Base-by-base conservation (phyloP, 1,140 invertebrate genomes). In the Caerostris extrusa region DNA sequence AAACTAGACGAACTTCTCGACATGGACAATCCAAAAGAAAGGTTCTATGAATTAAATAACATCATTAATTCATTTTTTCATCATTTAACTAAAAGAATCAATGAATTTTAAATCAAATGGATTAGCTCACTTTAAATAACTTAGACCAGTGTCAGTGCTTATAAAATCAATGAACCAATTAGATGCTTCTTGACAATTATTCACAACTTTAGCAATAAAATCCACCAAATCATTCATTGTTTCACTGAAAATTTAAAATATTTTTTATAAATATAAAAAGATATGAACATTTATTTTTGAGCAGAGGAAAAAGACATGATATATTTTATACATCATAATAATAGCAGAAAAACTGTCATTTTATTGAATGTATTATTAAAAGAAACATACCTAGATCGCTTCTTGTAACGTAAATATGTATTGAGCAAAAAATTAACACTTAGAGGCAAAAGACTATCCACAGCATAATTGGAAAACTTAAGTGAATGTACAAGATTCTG, bases 401-500 rank as follows among this genome's bases (percentile, higher is more conserved):
- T 95, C 81, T 96, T 96, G 57, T 96, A 96, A 61, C 96, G 95
- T 34, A 96, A 95, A 95, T 96, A 97, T 34, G 96, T 96, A 94
- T 97, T 96, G 94, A 97, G 96, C 3, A 97, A 95, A 95, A 97
- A 97, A 83, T 96, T 95, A 19, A 96, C 91, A 8, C 95, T 95
- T 55, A 97, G 94, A 87, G 96, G 95, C 55, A 97, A 82, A 81
- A 95, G 64, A 56, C 92, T 93, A 82, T 93, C 82, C 60, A 93
- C 86, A 89, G 92, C 92, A 93, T 88, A 93, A 19, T 34, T 88
- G 14, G 86, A 53, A 56, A 93, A 93, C 61, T 82, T 82, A 14
- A 71, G 67, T 53, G 64, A 57, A 67, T 89, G n/a, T 82, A 89
- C 34, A 77, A 93, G 58, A 81, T 93, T 81, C 92, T 93, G n/a